Evolutionary conservation across 2,113 vertebrate genomes (phyloP), one percentile per base, ranked within the genome.

Genomic region (Furnarius figulus): DNA sequence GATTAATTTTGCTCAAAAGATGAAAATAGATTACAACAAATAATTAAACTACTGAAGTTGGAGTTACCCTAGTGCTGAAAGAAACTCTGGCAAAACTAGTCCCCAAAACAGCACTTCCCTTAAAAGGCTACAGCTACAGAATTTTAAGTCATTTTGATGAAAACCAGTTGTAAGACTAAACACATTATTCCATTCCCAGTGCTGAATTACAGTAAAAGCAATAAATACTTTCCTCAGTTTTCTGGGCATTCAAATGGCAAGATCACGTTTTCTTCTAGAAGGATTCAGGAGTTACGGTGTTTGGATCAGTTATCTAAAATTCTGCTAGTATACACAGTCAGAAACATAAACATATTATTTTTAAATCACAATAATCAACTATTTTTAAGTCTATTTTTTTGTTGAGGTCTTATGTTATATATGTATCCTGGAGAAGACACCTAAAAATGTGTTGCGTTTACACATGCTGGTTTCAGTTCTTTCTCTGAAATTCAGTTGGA

Each of bases 141-240:
- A 83, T 61, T 93, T 91, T 58, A 87, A 88, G 50, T 55, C 12
- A 76, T 80, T 90, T 92, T 96, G 50, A 96, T 67, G 46, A 74
- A 94, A 89, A 87, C 2, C 62, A 91, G 46, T 79, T 80, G 40
- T 44, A 80, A 93, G n/a, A 62, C 61, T 83, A 75, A 94, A 80
- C 7, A 63, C 23, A 77, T 39, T 77, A 80, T 73, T 90, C 56
- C 40, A 77, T 55, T 94, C 46, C 42, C 65, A 74, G 24, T 39
- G 35, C 49, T 67, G 55, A 92, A 62, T 49, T 70, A 74, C 30
- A 66, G 21, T 71, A 67, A 90, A 77, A 77, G 46, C 35, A 83
- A 81, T 66, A 77, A 77, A 89, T 88, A 86, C 40, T 90, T 89
- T 86, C 46, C 39, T 84, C 76, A 22, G 14, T 81, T 93, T 84